Evolutionary conservation across 2,113 vertebrate genomes (phyloP).

Genomic region (Taxidea taxus): DNA sequence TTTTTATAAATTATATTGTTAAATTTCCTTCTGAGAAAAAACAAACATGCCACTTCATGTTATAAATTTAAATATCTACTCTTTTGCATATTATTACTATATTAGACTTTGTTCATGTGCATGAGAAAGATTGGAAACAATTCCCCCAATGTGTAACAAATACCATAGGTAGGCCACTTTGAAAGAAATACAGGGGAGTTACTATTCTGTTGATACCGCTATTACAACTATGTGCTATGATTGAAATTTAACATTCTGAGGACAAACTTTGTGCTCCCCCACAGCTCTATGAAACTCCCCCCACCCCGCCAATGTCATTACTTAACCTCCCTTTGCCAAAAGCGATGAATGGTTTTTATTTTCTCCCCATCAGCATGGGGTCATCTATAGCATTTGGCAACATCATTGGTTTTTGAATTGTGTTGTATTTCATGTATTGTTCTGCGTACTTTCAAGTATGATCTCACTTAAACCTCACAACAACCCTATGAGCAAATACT

Average conservation of each 20-base stretch:
- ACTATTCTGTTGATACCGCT: not conserved
- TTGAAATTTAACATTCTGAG: not conserved
- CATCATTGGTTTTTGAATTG: not conserved
- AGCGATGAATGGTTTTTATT: not conserved
- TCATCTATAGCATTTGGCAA: not conserved
- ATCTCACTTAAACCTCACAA: not conserved
- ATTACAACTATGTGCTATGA: not conserved
- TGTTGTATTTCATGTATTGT: not conserved
- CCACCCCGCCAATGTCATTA: not conserved
- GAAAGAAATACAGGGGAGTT: not conserved
- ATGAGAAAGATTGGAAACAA: not conserved
- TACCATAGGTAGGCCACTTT: not conserved
- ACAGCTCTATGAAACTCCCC: not conserved
- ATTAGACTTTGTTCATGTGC: not conserved
- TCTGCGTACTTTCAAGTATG: not conserved
- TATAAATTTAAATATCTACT: not conserved
- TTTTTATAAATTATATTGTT: not conserved
- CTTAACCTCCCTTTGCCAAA: not conserved
- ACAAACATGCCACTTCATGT: not conserved
- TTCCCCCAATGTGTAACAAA: not conserved
- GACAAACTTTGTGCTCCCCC: not conserved
- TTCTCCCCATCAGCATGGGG: not conserved
- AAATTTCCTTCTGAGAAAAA: slow-evolving; percentile 10
- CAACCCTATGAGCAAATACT: not conserved
- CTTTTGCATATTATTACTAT: not conserved